These are phyloP conservation scores for Alentia gelatinosa DNA, from an alignment of 2,888 invertebrate species.

Conservation along the genomic window DNA sequence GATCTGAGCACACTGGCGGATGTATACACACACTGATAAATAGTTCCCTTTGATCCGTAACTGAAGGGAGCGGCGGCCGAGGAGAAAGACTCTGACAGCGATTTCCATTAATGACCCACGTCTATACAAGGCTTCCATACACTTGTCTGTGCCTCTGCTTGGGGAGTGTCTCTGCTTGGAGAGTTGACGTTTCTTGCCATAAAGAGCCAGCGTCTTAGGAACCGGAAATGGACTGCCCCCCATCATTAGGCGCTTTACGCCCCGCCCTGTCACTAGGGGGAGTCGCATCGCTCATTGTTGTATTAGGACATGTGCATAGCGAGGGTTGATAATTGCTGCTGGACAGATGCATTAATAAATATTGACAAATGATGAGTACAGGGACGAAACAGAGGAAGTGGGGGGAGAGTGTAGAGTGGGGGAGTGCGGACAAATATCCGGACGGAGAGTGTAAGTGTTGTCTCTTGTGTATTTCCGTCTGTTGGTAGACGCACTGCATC, in stretches of 20 bases:
- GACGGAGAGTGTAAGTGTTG: not conserved
- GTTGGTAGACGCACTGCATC: not conserved
- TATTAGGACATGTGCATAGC: not conserved
- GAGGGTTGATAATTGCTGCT: not conserved
- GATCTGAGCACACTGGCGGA: too few species aligned
- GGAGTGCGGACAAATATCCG: not conserved
- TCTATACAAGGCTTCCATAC: not conserved
- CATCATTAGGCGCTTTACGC: conserved; percentile 17
- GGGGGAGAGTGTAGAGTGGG: not conserved
- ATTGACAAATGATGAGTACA: not conserved
- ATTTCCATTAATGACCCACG: not conserved
- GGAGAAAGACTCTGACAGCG: not conserved
- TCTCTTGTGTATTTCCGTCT: not conserved
- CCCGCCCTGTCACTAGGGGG: not conserved
- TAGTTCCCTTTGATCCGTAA: not conserved
- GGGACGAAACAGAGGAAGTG: not conserved
- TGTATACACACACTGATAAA: not conserved
- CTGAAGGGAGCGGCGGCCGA: not conserved
- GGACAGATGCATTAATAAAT: conserved; percentile 10
- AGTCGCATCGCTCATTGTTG: conserved; percentile 15
- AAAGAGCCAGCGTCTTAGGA: not conserved
- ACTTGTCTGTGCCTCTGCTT: not conserved
- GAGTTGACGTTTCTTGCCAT: not conserved
- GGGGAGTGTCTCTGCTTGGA: too few species aligned
- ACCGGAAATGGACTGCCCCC: not conserved